Percentiles rank a stretch among this genome's conserved stretches.
phyloP scores from a whole-genome alignment of 1,140 invertebrate genomes.

The Venturia canescens region DNA sequence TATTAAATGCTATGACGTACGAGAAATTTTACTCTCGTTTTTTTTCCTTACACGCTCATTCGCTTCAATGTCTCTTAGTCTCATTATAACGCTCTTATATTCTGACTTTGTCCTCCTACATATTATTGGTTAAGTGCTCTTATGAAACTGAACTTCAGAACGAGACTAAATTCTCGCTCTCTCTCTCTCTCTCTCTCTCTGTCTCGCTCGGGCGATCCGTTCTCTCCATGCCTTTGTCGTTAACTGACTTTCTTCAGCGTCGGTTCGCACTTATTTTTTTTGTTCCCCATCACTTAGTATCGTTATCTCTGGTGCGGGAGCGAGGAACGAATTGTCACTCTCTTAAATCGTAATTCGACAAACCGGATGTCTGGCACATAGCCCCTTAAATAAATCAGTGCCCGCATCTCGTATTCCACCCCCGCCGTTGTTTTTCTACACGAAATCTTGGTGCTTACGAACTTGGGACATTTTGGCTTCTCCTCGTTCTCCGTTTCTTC shows the following conservation, averaged over 20 bases:
- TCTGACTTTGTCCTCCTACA: slow-evolving; percentile 35
- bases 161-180: slow-evolving; percentile 30
- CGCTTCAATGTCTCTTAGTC: background rate
- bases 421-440: slow-evolving; percentile 46
- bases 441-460: background rate
- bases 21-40: slow-evolving; percentile 23
- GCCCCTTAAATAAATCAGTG: slow-evolving; percentile 75
- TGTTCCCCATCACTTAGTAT: slow-evolving; percentile 45
- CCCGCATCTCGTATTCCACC: slow-evolving; percentile 74
- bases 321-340: slow-evolving; percentile 47
- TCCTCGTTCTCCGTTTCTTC: slow-evolving; percentile 32
- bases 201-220: background rate
- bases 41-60: slow-evolving; percentile 42
- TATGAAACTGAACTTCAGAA: slow-evolving; percentile 41
- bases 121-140: slow-evolving; percentile 41
- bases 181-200: slow-evolving; percentile 44
- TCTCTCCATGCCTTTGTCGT: slow-evolving; percentile 48
- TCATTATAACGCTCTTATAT: slow-evolving; percentile 41
- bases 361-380: slow-evolving; percentile 73
- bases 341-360: slow-evolving; percentile 69
- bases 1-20: slow-evolving; percentile 64
- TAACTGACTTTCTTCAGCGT: slow-evolving; percentile 34
- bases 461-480: slow-evolving; percentile 12
- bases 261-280: slow-evolving; percentile 43
- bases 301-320: slow-evolving; percentile 40